Evolutionary conservation across 2,113 vertebrate genomes (phyloP).

Genomic region (Dolichotis patagonum): DNA sequence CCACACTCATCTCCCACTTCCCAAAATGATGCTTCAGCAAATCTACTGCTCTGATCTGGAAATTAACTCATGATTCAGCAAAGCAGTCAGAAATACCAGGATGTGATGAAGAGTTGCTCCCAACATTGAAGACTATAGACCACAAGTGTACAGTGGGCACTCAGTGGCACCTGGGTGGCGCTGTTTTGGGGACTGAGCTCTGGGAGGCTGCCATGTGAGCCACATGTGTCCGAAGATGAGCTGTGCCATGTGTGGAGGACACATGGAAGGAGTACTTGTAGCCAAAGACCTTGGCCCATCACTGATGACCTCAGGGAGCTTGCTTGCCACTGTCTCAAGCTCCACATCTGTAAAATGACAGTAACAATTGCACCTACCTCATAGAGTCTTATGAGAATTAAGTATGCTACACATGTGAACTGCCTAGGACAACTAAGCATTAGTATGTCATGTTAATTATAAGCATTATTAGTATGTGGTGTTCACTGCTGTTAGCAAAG

Average conservation of each 20-base stretch:
- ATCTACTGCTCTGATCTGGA: neutral
- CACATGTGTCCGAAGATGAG: fast-evolving
- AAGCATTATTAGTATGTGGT: neutral
- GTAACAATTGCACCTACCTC: neutral
- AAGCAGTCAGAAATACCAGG: neutral
- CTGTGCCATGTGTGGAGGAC: neutral
- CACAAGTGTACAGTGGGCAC: neutral
- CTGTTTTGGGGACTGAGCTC: neutral
- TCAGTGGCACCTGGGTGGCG: neutral
- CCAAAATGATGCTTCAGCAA: conserved; percentile 28
- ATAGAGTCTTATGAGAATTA: neutral
- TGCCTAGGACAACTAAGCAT: neutral
- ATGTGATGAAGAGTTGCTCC: neutral
- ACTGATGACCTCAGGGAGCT: too few relatives aligned
- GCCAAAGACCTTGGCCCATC: neutral
- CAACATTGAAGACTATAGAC: neutral
- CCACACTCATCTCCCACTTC: neutral
- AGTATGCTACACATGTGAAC: neutral
- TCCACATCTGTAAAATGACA: neutral
- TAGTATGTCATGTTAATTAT: neutral
- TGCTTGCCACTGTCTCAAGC: neutral
- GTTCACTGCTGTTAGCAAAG: neutral
- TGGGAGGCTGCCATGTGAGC: neutral
- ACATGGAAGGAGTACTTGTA: neutral
- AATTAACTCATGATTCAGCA: neutral